phyloP scores from a whole-genome alignment of 2,888 invertebrate species.

The Synanthedon andrenaeformis region DNA sequence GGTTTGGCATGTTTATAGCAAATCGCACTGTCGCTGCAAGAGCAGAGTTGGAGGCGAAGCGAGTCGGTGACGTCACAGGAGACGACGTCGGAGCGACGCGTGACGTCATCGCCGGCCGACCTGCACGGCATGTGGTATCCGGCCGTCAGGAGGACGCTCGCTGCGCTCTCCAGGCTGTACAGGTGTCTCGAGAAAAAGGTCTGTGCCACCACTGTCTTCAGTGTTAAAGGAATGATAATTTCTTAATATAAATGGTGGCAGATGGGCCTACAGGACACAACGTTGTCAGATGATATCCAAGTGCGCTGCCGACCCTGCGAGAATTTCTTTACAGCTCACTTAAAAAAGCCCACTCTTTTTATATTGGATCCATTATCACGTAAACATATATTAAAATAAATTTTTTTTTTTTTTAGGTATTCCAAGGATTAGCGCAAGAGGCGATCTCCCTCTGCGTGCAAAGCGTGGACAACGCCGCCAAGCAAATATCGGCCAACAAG shows the following conservation, averaged over 20 bases:
- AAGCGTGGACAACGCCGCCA: slow-evolving; percentile 86
- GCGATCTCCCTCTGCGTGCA: slow-evolving; percentile 92
- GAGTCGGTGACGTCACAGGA: slow-evolving; percentile 80
- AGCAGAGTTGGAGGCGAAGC: slow-evolving; percentile 68
- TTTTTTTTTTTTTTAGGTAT: slow-evolving; percentile 51
- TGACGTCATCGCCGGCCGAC: slow-evolving; percentile 87
- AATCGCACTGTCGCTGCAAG: slow-evolving; percentile 73
- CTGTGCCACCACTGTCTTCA: no score
- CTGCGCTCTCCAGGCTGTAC: slow-evolving; percentile 92
- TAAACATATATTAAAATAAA: no score
- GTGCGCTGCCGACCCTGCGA: no score
- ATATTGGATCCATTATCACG: no score
- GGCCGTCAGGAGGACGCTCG: slow-evolving; percentile 92
- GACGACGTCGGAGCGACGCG: slow-evolving; percentile 42
- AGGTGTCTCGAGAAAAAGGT: slow-evolving; percentile 92
- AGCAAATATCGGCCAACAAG: slow-evolving; percentile 81
- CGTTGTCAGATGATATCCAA: no score
- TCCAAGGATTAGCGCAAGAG: slow-evolving; percentile 97
- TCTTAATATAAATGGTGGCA: no score
- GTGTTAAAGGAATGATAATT: no score
- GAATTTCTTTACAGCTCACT: no score
- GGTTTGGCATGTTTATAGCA: slow-evolving; percentile 48
- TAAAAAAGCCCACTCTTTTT: no score
- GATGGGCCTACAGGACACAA: no score
- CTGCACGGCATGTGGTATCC: slow-evolving; percentile 99